Evolutionary conservation across 1,140 invertebrate species (phyloP).

Genomic region (Heliothis virescens): DNA sequence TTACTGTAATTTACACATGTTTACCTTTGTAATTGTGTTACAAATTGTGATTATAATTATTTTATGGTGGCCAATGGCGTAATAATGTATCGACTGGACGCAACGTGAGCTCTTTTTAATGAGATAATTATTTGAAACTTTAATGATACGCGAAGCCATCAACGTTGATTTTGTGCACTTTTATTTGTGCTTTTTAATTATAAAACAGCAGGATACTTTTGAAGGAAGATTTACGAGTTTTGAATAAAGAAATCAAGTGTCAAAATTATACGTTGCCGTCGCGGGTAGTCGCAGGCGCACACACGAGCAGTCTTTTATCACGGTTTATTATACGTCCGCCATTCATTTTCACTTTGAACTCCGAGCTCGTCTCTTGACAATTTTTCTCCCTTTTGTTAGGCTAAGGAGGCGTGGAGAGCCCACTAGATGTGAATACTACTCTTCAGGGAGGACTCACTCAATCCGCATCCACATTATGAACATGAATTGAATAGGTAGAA

Average conservation of each 20-base stretch:
- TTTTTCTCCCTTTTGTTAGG: constrained; percentile 70
- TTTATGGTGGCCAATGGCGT: constrained; percentile 23
- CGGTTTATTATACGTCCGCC: constrained; percentile 61
- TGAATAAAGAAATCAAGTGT: constrained; percentile 79
- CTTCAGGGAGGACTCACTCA: constrained; percentile 53
- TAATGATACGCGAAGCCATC: constrained; percentile 49
- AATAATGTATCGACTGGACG: constrained; percentile 10
- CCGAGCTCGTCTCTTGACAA: constrained; percentile 65
- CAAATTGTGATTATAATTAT: constrained; percentile 42
- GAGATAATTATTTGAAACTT: constrained; percentile 32
- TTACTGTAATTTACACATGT: constrained; percentile 45
- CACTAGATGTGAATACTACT: constrained; percentile 63
- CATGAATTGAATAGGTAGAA: constrained; percentile 46
- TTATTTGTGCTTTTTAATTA: constrained; percentile 58
- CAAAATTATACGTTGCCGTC: constrained; percentile 62
- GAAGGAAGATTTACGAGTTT: constrained; percentile 61
- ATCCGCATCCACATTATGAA: constrained; percentile 37
- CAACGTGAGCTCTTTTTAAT: constrained; percentile 38
- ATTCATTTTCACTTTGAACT: constrained; percentile 73
- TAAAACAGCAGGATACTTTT: constrained; percentile 59
- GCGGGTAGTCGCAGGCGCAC: constrained; percentile 46
- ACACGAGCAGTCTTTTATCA: constrained; percentile 59
- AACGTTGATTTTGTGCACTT: constrained; percentile 23
- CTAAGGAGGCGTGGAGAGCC: constrained; percentile 60
- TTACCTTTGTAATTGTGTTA: constrained; percentile 40